A percentile compares a stretch with the other conserved stretches of the same genome.
Evolutionary conservation across 2,888 invertebrate species (phyloP).

Genomic region (Eurytoma adleriae): DNA sequence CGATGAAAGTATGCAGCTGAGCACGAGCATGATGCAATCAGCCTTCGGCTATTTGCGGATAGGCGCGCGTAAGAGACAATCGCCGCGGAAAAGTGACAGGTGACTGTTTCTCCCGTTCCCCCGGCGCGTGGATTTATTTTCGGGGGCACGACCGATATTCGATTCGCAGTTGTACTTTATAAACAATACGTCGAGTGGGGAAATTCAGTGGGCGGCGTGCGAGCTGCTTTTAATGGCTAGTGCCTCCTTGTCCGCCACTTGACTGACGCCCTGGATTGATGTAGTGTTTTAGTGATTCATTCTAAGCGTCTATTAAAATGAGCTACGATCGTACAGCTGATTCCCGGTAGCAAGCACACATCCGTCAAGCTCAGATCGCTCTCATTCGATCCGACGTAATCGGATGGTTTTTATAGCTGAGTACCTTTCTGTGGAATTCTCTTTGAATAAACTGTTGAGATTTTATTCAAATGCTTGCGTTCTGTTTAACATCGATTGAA

Average conservation of each 20-base stretch:
- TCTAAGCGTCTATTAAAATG: too few relatives aligned
- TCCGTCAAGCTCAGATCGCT: too few relatives aligned
- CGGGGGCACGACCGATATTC: not conserved
- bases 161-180: not conserved
- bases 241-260: not conserved
- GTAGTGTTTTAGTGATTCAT: not conserved
- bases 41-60: slow-evolving; percentile 25
- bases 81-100: not conserved
- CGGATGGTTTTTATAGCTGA: too few relatives aligned
- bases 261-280: not conserved
- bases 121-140: slow-evolving; percentile 1
- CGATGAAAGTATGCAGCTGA: not conserved
- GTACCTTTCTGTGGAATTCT: too few relatives aligned
- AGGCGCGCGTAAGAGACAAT: too few relatives aligned
- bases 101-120: not conserved
- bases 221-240: slow-evolving; percentile 22
- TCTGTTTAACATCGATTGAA: too few relatives aligned
- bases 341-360: too few relatives aligned
- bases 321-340: too few relatives aligned
- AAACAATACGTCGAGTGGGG: slow-evolving; percentile 9
- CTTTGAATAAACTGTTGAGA: too few relatives aligned
- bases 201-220: not conserved
- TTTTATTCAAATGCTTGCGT: too few relatives aligned
- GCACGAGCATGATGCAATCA: not conserved
- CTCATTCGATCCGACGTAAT: too few relatives aligned